These are phyloP conservation scores for Euura lappo DNA, from an alignment of 1,140 invertebrate genomes.

Conservation along the genomic window DNA sequence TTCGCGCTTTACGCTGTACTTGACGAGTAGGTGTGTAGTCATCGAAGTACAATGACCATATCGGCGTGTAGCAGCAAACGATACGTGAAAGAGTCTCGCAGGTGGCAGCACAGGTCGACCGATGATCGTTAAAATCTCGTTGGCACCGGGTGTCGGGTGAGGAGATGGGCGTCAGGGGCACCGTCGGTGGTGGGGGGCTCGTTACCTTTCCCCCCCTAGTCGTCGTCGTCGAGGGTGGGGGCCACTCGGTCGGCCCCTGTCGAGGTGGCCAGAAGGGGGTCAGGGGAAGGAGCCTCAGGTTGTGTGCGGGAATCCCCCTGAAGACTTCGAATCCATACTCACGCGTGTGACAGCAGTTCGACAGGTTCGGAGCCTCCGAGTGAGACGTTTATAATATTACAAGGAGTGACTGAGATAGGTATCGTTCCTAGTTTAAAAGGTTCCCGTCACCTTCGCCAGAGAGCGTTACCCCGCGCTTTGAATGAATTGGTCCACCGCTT, in stretches of 20 bases:
- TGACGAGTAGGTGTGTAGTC: too few species aligned
- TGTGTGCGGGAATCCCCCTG: slow-evolving; percentile 30
- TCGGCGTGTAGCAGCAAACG: too few species aligned
- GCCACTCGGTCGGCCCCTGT: slow-evolving; percentile 21
- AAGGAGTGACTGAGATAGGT: slow-evolving; percentile 41
- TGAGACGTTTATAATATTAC: slow-evolving; percentile 38
- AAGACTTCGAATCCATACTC: slow-evolving; percentile 34
- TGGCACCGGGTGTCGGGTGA: slow-evolving; percentile 22
- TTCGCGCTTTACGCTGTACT: too few species aligned
- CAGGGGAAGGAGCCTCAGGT: slow-evolving; percentile 12
- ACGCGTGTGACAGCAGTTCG: slow-evolving; percentile 29
- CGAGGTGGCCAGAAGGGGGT: slow-evolving; percentile 9
- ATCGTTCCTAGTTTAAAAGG: slow-evolving; percentile 21
- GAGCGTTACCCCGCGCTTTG: slow-evolving; percentile 25
- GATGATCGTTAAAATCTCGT: slow-evolving; percentile 25
- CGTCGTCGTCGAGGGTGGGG: slow-evolving; percentile 27
- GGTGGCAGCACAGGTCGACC: slow-evolving; percentile 54
- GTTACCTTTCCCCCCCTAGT: background rate
- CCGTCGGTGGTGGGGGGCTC: slow-evolving; percentile 23
- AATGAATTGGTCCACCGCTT: background rate
- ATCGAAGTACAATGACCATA: too few species aligned
- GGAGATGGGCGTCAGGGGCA: slow-evolving; percentile 1
- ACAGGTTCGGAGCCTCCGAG: slow-evolving; percentile 29
- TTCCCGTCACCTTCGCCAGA: slow-evolving; percentile 35
- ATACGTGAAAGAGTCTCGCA: slow-evolving; percentile 25